phyloP scores from a whole-genome alignment of 2,797 vertebrate species.

The Semotilus atromaculatus region DNA sequence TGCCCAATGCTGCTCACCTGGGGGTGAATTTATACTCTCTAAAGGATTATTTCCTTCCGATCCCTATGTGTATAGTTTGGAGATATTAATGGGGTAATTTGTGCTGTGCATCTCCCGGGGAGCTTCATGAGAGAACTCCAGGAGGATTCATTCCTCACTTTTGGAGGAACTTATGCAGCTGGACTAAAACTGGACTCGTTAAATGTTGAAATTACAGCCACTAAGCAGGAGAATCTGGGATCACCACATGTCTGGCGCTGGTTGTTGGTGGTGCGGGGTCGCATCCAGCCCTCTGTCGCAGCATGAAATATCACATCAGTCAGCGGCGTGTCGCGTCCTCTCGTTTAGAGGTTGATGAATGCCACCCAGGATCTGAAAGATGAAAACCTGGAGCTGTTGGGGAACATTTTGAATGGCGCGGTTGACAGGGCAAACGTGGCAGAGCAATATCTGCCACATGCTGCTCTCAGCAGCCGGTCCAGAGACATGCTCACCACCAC shows the following conservation, averaged over 20 bases:
- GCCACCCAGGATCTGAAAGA: constrained; percentile 74
- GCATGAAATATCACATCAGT: constrained; percentile 75
- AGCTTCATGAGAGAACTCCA: constrained; percentile 73
- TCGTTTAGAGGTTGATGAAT: constrained; percentile 83
- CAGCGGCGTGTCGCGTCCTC: constrained; percentile 66
- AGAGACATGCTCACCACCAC: constrained; percentile 40
- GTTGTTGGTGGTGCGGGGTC: constrained; percentile 44
- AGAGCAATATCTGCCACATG: constrained; percentile 40
- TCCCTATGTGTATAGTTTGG: constrained; percentile 74
- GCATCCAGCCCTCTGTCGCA: constrained; percentile 71
- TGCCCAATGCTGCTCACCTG: constrained; percentile 51
- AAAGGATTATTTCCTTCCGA: constrained; percentile 49
- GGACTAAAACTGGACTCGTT: constrained; percentile 67
- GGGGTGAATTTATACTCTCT: constrained; percentile 60
- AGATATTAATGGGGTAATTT: constrained; percentile 89
- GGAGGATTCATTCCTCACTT: constrained; percentile 75
- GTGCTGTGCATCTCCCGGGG: constrained; percentile 73
- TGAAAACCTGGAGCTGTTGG: constrained; percentile 71
- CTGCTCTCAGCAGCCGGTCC: constrained; percentile 38
- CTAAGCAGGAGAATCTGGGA: background rate
- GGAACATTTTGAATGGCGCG: constrained; percentile 71
- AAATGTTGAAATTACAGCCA: constrained; percentile 33
- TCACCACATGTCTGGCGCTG: constrained; percentile 59
- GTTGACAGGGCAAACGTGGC: constrained; percentile 71
- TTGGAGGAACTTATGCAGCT: constrained; percentile 73